phyloP scores from a whole-genome alignment of 37 sponge, comb jelly and placozoan species.

The Eunapius fragilis region DNA sequence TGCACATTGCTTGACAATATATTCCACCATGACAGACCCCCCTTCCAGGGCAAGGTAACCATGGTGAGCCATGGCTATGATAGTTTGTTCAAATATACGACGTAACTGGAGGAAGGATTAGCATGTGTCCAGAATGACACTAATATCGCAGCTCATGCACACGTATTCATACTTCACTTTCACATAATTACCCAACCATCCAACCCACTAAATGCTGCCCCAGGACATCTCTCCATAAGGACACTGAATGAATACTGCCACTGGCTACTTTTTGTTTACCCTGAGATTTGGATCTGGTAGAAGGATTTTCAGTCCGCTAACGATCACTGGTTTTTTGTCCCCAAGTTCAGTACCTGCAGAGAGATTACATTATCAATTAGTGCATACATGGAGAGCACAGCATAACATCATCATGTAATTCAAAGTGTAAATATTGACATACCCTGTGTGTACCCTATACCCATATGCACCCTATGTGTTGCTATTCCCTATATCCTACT shows the following conservation, averaged over 20 bases:
- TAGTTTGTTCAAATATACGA: slow-evolving; percentile 72
- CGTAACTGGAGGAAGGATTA: slow-evolving; percentile 50
- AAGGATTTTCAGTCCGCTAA: slow-evolving; percentile 87
- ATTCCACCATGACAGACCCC: slow-evolving; percentile 86
- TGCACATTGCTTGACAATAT: slow-evolving; percentile 87
- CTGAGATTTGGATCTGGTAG: slow-evolving; percentile 78
- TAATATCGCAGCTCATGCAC: background rate
- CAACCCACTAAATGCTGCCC: no score
- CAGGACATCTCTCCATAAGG: no score
- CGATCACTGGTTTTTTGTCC: slow-evolving; percentile 83
- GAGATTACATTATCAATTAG: background rate
- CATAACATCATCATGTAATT: no score
- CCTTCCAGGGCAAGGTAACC: slow-evolving; percentile 86
- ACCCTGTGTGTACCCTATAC: no score
- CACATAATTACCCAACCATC: slow-evolving; percentile 8
- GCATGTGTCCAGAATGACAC: background rate
- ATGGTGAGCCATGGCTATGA: slow-evolving; percentile 95
- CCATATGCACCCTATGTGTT: no score
- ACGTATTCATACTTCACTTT: background rate
- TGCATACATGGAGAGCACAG: no score
- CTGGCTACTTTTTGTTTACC: slow-evolving; percentile 29
- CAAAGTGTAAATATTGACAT: no score
- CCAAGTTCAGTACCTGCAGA: slow-evolving; percentile 66
- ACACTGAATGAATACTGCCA: background rate
- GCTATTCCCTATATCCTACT: no score